These are phyloP conservation scores for Urocitellus parryii DNA, from an alignment of 2,113 vertebrate genomes.

Conservation along the genomic window DNA sequence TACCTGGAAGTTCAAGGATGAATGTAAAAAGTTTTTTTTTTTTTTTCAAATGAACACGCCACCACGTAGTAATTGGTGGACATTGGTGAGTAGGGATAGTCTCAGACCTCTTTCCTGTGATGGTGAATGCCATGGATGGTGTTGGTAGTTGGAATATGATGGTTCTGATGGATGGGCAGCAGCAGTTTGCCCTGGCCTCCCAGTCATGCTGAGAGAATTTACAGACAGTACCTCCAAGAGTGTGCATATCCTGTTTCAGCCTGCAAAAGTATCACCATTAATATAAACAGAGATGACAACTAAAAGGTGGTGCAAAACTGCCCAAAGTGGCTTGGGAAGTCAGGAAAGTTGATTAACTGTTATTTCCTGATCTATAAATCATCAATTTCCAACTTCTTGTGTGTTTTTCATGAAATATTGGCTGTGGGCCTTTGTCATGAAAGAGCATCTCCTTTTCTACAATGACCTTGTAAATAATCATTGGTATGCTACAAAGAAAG, in stretches of 20 bases:
- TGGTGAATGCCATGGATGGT: slow-evolving; percentile 55
- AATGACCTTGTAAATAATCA: slow-evolving; percentile 86
- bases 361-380: slow-evolving; percentile 90
- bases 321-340: slow-evolving; percentile 63
- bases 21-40: not conserved
- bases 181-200: slow-evolving; percentile 59
- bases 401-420: slow-evolving; percentile 86
- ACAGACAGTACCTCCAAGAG: slow-evolving; percentile 77
- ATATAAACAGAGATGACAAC: slow-evolving; percentile 83
- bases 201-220: slow-evolving; percentile 62
- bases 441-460: slow-evolving; percentile 86
- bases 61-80: not conserved
- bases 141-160: slow-evolving; percentile 60
- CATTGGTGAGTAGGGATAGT: not conserved
- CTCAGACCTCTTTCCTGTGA: slow-evolving; percentile 72
- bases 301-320: slow-evolving; percentile 79
- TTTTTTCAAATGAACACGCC: not conserved
- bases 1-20: slow-evolving; percentile 3
- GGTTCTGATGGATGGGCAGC: slow-evolving; percentile 59
- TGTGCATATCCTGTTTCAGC: slow-evolving; percentile 77
- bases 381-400: slow-evolving; percentile 82
- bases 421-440: slow-evolving; percentile 85
- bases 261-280: slow-evolving; percentile 78
- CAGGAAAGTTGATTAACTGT: slow-evolving; percentile 85
- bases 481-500: slow-evolving; percentile 82